Base-by-base conservation (phyloP, 2,797 vertebrate species). In the Myotis findleyi region DNA sequence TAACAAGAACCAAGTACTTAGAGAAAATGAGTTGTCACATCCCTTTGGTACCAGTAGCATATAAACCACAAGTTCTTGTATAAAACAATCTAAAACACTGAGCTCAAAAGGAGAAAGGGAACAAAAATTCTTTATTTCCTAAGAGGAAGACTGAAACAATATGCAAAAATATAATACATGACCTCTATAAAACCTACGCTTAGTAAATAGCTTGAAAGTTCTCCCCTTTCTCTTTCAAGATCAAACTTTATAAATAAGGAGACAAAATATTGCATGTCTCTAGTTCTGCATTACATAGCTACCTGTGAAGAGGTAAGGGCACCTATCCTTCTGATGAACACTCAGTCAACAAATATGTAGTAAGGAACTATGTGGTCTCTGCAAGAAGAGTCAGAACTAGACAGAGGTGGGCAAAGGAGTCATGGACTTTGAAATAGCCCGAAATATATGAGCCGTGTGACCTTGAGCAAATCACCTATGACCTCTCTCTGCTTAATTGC, bases 1-100 rank as follows among this genome's bases (percentile, higher is more conserved):
- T 92, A 62, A 44, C 20, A 91, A 81, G 55, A 91, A 77, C 6
- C 25, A 93, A 81, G n/a, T 69, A 71, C n/a, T 55, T n/a, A 77
- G 12, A 68, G 49, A 7, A 89, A 91, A 81, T 87, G 3, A 16
- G 5, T 14, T 64, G 38, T 85, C n/a, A 68, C n/a, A 73, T 8
- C 3, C 38, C 47, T 88, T 79, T 93, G 44, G 41, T 49, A 91
- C 6, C 17, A 64, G 8, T 41, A 73, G 33, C 83, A 64, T 71
- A 62, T 49, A 82, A 95, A 33, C 12, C 5, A 87, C 30, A 84
- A 57, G 27, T 55, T 92, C 41, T 86, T 77, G 59, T 38, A 75
- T 38, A 51, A 66, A 80, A 47, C 13, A 82, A 81, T 41, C 59
- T 49, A 87, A 44, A 71, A 2, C 64, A 85, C 1, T 75, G 2